Conservation (phyloP, 2,888 invertebrate species). For the Deilephila porcellus region DNA sequence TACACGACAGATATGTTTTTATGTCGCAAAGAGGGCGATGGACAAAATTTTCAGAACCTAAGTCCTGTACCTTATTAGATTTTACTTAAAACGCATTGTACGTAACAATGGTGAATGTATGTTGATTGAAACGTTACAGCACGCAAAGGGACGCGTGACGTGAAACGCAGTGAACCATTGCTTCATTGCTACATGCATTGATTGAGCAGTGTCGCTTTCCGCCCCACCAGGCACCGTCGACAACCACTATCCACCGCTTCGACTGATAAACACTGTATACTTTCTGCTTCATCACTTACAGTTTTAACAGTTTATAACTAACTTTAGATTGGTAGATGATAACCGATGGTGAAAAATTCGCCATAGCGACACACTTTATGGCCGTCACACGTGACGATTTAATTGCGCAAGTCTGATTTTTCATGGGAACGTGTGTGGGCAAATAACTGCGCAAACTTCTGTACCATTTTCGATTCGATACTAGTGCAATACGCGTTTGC, state of each 20-base stretch:
- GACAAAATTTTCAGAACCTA: too few relatives aligned
- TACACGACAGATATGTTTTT: neutral
- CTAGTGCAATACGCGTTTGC: too few relatives aligned
- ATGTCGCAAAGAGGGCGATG: neutral
- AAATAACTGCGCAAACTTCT: too few relatives aligned
- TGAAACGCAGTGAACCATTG: slow-evolving; percentile 3
- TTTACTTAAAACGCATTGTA: neutral
- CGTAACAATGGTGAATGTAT: neutral
- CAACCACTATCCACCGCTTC: neutral
- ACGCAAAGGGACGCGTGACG: neutral
- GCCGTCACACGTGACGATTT: too few relatives aligned
- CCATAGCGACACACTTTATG: too few relatives aligned
- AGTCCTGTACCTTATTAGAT: too few relatives aligned
- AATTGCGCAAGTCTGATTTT: too few relatives aligned
- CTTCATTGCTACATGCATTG: neutral
- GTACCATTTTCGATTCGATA: too few relatives aligned
- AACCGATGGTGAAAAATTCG: too few relatives aligned
- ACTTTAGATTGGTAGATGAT: too few relatives aligned
- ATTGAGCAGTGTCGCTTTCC: slow-evolving; percentile 2
- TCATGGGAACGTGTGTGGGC: too few relatives aligned
- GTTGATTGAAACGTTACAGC: neutral
- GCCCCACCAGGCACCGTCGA: neutral
- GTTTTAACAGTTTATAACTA: too few relatives aligned
- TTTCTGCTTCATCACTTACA: neutral
- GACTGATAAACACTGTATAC: neutral